Evolutionary conservation across 1,140 invertebrate genomes (phyloP).

Genomic region (Drosophila santomea): DNA sequence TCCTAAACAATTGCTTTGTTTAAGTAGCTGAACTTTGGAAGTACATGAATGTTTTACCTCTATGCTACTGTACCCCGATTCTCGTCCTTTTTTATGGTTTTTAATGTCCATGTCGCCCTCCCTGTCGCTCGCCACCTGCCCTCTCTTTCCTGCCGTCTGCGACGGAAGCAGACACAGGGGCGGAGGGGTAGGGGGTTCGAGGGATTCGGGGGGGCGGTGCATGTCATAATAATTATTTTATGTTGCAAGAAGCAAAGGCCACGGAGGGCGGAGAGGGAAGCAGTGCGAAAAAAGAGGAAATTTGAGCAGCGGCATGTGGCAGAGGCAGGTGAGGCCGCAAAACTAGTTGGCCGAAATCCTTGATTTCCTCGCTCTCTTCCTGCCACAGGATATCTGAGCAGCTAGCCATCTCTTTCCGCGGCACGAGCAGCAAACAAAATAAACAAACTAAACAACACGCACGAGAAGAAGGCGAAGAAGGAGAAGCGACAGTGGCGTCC

Average conservation of each 20-base stretch:
- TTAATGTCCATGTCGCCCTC: neutral
- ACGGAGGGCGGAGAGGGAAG: conserved; percentile 1
- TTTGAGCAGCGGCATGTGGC: conserved; percentile 76
- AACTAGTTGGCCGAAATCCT: conserved; percentile 48
- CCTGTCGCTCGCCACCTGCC: neutral
- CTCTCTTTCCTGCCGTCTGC: conserved; percentile 5
- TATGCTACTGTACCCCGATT: neutral
- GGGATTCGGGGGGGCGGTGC: conserved; percentile 12
- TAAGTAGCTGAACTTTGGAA: neutral
- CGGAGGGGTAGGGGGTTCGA: neutral
- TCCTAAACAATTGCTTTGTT: conserved; percentile 5
- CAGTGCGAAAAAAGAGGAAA: conserved; percentile 47
- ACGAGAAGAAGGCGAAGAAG: neutral
- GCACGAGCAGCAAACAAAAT: conserved; percentile 50
- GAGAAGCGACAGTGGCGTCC: neutral
- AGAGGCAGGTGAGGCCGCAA: conserved; percentile 40
- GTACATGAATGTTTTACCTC: no score
- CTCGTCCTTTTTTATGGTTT: conserved; percentile 1
- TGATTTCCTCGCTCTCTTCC: conserved; percentile 47
- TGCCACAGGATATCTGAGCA: conserved; percentile 33
- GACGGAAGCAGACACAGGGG: conserved; percentile 50
- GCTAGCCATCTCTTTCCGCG: conserved; percentile 7
- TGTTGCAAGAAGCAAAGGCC: conserved; percentile 13
- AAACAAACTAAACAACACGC: conserved; percentile 2
- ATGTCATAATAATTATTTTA: conserved; percentile 70